phyloP scores from a whole-genome alignment of 2,888 invertebrate genomes.

The Balanococcus diminutus region DNA sequence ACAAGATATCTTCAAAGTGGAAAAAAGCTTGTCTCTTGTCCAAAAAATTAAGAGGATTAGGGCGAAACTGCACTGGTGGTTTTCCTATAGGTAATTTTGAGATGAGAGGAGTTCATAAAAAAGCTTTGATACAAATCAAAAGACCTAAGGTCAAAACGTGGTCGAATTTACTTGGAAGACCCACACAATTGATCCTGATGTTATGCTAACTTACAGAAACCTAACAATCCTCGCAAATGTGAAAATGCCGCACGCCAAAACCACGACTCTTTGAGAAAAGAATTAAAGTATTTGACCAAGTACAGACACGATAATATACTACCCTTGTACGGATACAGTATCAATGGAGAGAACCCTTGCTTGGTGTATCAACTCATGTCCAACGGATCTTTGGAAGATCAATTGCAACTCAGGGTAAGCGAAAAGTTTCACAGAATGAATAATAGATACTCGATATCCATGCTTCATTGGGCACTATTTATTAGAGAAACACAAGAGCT shows the following conservation, averaged over 20 bases:
- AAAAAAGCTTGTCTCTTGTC: no score
- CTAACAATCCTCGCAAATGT: conserved; percentile 47
- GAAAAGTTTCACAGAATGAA: not conserved
- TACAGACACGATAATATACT: conserved; percentile 68
- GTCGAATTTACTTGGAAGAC: no score
- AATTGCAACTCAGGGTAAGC: conserved; percentile 67
- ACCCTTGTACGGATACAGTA: conserved; percentile 66
- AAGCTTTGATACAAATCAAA: no score
- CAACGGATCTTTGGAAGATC: conserved; percentile 88
- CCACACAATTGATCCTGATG: not conserved
- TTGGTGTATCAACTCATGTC: conserved; percentile 92
- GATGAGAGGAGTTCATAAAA: no score
- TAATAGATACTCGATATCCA: no score
- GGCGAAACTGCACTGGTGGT: no score
- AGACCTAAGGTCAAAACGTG: no score
- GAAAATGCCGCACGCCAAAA: conserved; percentile 59
- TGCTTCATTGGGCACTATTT: conserved; percentile 28
- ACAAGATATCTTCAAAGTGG: no score
- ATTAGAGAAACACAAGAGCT: conserved; percentile 65
- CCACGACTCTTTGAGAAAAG: conserved; percentile 74
- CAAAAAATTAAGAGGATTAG: no score
- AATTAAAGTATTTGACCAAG: conserved; percentile 70
- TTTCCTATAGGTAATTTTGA: no score
- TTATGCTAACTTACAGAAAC: conserved; percentile 45
- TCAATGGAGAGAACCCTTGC: conserved; percentile 76